Conservation (phyloP, 2,888 invertebrate genomes). For the Yponomeuta evonymella region DNA sequence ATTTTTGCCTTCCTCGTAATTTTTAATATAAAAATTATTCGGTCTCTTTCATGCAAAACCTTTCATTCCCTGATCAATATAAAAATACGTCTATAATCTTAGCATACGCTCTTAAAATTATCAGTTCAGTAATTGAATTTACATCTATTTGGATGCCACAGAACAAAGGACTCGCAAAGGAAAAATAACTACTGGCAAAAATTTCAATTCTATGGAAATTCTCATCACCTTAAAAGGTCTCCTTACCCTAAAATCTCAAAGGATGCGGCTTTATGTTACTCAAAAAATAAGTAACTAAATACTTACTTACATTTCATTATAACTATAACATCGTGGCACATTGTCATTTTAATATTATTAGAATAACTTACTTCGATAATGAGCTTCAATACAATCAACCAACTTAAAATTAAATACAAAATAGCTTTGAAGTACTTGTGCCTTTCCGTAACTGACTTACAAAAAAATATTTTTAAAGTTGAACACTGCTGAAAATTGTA, state of each 20-base stretch:
- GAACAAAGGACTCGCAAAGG: constrained; percentile 13
- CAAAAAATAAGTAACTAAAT: neutral
- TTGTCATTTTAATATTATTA: constrained; percentile 31
- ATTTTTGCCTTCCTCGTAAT: constrained; percentile 62
- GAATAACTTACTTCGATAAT: constrained; percentile 20
- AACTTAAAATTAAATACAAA: constrained; percentile 21
- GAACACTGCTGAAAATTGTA: neutral
- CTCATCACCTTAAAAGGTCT: constrained; percentile 10
- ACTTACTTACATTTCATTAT: constrained; percentile 8
- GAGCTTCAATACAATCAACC: constrained; percentile 24
- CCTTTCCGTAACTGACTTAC: constrained; percentile 34
- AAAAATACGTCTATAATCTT: neutral
- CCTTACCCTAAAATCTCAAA: constrained; percentile 12
- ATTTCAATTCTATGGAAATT: constrained; percentile 9
- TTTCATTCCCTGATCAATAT: neutral
- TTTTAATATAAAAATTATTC: constrained; percentile 74
- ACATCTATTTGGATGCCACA: constrained; percentile 35
- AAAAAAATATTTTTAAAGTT: neutral
- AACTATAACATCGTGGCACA: constrained; percentile 28
- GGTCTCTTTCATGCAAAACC: constrained; percentile 47
- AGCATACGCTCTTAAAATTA: constrained; percentile 43
- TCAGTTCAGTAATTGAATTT: constrained; percentile 55
- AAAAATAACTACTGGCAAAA: constrained; percentile 8
- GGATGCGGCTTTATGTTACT: neutral
- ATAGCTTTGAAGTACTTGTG: constrained; percentile 61